Evolutionary conservation across 2,113 vertebrate species (phyloP).

Genomic region (Ameiurus melas): DNA sequence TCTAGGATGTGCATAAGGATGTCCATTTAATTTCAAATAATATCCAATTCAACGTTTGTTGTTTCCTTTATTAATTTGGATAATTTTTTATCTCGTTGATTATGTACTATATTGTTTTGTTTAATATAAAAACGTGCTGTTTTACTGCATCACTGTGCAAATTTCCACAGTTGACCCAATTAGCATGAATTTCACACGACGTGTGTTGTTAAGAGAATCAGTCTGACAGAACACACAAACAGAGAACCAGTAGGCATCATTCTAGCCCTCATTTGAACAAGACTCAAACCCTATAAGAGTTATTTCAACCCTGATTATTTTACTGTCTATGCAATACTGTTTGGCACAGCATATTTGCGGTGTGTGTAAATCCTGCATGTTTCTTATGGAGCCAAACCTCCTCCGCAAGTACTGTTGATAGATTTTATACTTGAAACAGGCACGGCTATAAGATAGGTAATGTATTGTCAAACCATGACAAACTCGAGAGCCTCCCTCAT

Average conservation of each 20-base stretch:
- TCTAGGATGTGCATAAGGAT: background rate
- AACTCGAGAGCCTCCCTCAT: slow-evolving; percentile 68
- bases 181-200: background rate
- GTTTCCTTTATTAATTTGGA: background rate
- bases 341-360: slow-evolving; percentile 18
- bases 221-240: background rate
- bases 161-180: background rate
- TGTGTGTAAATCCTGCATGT: slow-evolving; percentile 35
- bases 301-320: slow-evolving; percentile 2
- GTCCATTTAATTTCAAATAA: background rate
- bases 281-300: background rate
- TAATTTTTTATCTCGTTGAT: background rate
- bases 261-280: background rate
- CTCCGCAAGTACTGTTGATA: slow-evolving; percentile 49
- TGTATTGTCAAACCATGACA: slow-evolving; percentile 66
- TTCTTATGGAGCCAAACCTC: slow-evolving; percentile 20
- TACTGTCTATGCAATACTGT: slow-evolving; percentile 3
- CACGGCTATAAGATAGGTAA: slow-evolving; percentile 61
- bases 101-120: background rate
- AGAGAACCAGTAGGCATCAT: background rate
- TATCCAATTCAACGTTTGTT: background rate
- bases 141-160: background rate
- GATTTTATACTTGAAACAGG: slow-evolving; percentile 66
- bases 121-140: background rate
- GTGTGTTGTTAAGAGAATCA: background rate